Base-by-base conservation (phyloP, 2,113 vertebrate genomes). In the Mungos mungo region DNA sequence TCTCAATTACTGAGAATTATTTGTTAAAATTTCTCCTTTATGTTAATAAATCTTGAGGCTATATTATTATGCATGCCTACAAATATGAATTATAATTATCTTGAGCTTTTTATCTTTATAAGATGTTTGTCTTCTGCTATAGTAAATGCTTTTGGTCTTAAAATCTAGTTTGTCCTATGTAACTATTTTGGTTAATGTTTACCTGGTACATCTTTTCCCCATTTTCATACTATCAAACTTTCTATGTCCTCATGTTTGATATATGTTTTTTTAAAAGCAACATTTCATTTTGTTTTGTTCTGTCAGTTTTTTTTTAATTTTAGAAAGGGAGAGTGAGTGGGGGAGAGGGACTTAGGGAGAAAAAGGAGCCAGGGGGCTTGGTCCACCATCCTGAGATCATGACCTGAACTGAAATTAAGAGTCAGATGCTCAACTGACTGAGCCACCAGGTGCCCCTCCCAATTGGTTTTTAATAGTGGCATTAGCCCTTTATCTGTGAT, bases 51-150 rank as follows among this genome's bases (percentile, higher is more conserved):
- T 82, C 41, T 63, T 60, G 31, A 74, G 45, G 33, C 41, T 60
- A 23, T 65, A 31, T 93, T 68, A 60, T 63, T 90, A n/a, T 79
- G 11, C 18, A 45, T 80, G 8, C 38, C 33, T 86, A 47, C 21
- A 90, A 79, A 71, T 79, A 69, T n/a, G 50, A 79, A 71, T 90
- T 96, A 13, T 63, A 69, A 69, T 80, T 94, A 19, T 94, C n/a
- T 71, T 90, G 52, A 86, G 45, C 21, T 72, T 94, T 91, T 94
- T 18, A 8, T 68, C 29, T 57, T 93, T 87, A 41, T 79, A 57
- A 79, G 87, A 79, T 81, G 38, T 35, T 25, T 47, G 3, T 88
- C 18, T 35, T 91, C 54, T 88, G 29, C 47, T 35, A 1, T 54
- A 86, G 65, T 63, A 87, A 82, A 88, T 66, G 38, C 27, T 38